Base-by-base conservation (phyloP, 53 echinoderm and acorn worm genomes). In the Paracentrotus lividus region DNA sequence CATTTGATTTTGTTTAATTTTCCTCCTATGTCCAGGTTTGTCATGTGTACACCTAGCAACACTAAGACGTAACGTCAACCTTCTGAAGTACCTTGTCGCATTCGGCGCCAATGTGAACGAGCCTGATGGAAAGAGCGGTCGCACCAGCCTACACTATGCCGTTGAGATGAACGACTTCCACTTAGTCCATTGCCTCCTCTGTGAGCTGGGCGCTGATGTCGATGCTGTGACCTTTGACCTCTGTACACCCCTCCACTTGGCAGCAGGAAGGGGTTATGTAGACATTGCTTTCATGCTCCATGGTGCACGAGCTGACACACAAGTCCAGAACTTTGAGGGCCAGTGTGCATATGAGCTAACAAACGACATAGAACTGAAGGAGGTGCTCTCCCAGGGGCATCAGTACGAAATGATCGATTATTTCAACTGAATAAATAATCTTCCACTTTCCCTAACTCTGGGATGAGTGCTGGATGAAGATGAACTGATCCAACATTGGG, bases 81-180 rank as follows among this genome's bases (percentile, higher is more conserved):
- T 97, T 10, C 77, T 98, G 36, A 49, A 23, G 26, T 97, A 97
- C 57, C 93, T 98, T 56, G 91, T 93, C 3, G 75, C 47, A 0
- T 88, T 94, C 29, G 97, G 99, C 13, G 95, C 94, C 78, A 88
- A 97, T 85, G 93, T 98, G 44, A 96, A 97, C 53, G 96, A 96
- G 24, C 94, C 96, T 13, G 99, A 98, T 57, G 96, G 97, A 9
- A 98, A 97, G 93, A 98, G 99, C 54, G 99, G 99, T 44, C 81
- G 99, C 40, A 95, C 97, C 49, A 95, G 96, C 1, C 88, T 98
- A 27, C 99, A 98, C 58, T 95, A 96, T 56, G 97, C 97, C 4
- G 96, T 98, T 5, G 98, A 98, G 53, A 87, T 86, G 61, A 94
- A 90, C 56, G 77, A 95, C 27, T 89, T 96, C 68, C 57, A 92